phyloP scores from a whole-genome alignment of 2,797 vertebrate species.

The Scomberomorus guttatus region DNA sequence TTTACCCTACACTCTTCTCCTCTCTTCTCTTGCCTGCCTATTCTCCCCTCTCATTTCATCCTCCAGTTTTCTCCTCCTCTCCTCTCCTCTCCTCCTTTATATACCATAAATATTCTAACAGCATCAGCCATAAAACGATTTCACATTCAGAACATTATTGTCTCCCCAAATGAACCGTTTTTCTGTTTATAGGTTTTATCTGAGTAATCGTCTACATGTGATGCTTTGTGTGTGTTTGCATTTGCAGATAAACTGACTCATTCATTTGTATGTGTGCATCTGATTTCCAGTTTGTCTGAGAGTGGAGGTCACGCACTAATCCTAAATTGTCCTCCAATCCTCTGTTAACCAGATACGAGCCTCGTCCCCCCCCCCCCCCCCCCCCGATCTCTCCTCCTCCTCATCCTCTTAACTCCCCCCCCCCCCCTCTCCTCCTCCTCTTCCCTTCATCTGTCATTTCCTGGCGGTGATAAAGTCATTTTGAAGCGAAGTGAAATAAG shows the following conservation, averaged over 20 bases:
- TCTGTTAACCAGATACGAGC: slow-evolving; percentile 61
- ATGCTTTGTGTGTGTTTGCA: slow-evolving; percentile 10
- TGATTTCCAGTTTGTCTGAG: slow-evolving; percentile 55
- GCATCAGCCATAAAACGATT: slow-evolving; percentile 30
- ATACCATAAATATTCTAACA: slow-evolving; percentile 44
- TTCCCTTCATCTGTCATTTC: slow-evolving; percentile 72
- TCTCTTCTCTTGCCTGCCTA: slow-evolving; percentile 29
- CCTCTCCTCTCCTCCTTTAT: not conserved
- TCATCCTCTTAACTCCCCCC: slow-evolving; percentile 12
- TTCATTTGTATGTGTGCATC: slow-evolving; percentile 37
- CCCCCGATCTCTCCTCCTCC: not conserved
- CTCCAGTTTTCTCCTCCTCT: slow-evolving; percentile 21
- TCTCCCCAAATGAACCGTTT: slow-evolving; percentile 38
- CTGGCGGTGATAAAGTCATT: slow-evolving; percentile 69
- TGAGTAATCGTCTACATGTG: slow-evolving; percentile 23
- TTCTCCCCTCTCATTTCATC: slow-evolving; percentile 22
- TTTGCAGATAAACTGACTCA: slow-evolving; percentile 9
- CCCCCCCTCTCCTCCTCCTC: slow-evolving; percentile 7
- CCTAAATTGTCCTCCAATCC: slow-evolving; percentile 72
- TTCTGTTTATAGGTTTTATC: slow-evolving; percentile 38
- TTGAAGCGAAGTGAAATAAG: slow-evolving; percentile 71
- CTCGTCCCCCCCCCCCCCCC: not conserved
- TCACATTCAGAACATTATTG: slow-evolving; percentile 33
- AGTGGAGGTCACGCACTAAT: slow-evolving; percentile 66
- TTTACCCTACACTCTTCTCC: slow-evolving; percentile 52